These are phyloP conservation scores for Gambelia wislizenii DNA, from an alignment of 2,797 vertebrate species.

Conservation along the genomic window DNA sequence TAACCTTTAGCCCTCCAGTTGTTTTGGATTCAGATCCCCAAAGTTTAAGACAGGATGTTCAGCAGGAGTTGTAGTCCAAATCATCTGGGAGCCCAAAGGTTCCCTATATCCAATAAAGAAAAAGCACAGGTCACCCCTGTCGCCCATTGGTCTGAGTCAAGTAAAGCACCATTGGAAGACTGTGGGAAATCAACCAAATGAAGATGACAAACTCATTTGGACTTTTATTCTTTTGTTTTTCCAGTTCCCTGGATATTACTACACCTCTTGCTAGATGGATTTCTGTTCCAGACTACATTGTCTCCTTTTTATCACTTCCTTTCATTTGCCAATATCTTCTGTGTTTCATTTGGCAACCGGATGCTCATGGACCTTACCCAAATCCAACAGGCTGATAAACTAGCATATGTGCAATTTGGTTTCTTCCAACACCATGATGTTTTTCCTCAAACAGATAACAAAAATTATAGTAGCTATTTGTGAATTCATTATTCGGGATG, in stretches of 20 bases:
- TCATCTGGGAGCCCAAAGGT: no score
- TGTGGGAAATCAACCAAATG: neutral
- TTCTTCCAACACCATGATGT: slow-evolving; percentile 42
- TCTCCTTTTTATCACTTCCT: slow-evolving; percentile 54
- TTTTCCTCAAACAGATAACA: slow-evolving; percentile 46
- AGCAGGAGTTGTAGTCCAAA: no score
- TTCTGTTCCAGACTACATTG: neutral
- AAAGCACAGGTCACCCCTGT: no score
- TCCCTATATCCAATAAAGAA: no score
- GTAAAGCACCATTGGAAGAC: neutral
- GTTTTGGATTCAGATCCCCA: neutral
- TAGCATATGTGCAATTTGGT: slow-evolving; percentile 57
- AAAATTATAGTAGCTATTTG: slow-evolving; percentile 50
- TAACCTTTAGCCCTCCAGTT: neutral
- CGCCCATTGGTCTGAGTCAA: neutral
- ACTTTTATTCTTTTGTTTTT: neutral
- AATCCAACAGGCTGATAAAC: slow-evolving; percentile 68
- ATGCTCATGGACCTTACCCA: slow-evolving; percentile 54
- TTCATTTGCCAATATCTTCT: slow-evolving; percentile 58
- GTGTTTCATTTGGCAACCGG: slow-evolving; percentile 60
- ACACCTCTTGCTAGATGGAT: neutral
- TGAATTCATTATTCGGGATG: neutral
- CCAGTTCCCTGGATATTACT: neutral
- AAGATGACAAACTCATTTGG: no score
- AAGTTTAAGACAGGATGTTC: neutral